Conservation (phyloP, 2,888 invertebrate genomes). For the Pristionchus japonicus region DNA sequence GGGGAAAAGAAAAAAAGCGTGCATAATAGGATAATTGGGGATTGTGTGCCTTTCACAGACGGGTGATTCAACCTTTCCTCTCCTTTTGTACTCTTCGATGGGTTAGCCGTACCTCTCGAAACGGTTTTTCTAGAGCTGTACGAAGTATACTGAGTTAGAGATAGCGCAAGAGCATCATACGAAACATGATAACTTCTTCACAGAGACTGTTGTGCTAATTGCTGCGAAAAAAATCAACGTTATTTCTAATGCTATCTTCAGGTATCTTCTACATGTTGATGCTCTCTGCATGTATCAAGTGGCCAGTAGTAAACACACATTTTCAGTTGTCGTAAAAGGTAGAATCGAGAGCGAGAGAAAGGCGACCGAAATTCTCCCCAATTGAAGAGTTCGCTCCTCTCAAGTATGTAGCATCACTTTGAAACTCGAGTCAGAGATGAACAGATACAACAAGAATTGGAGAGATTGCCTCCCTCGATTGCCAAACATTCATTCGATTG, state of each 20-base stretch:
- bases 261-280: neutral
- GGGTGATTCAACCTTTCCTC: neutral
- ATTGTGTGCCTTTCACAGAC: slow-evolving; percentile 20
- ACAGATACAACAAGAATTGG: neutral
- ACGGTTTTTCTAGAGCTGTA: neutral
- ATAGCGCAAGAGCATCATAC: too few species aligned
- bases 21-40: slow-evolving; percentile 33
- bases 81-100: slow-evolving; percentile 6
- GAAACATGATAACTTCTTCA: too few species aligned
- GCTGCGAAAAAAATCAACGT: too few species aligned
- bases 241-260: too few species aligned
- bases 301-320: slow-evolving; percentile 7
- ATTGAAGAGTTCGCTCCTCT: slow-evolving; percentile 30
- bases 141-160: neutral
- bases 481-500: slow-evolving; percentile 28
- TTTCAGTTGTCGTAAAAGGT: slow-evolving; percentile 37
- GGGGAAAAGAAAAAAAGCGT: neutral
- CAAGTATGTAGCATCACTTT: slow-evolving; percentile 9
- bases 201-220: too few species aligned
- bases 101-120: neutral
- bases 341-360: neutral
- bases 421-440: neutral
- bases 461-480: neutral
- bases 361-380: neutral
- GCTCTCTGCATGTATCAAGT: neutral